Base-by-base conservation (phyloP, 2,113 vertebrate species). In the Odontophorus gujanensis region DNA sequence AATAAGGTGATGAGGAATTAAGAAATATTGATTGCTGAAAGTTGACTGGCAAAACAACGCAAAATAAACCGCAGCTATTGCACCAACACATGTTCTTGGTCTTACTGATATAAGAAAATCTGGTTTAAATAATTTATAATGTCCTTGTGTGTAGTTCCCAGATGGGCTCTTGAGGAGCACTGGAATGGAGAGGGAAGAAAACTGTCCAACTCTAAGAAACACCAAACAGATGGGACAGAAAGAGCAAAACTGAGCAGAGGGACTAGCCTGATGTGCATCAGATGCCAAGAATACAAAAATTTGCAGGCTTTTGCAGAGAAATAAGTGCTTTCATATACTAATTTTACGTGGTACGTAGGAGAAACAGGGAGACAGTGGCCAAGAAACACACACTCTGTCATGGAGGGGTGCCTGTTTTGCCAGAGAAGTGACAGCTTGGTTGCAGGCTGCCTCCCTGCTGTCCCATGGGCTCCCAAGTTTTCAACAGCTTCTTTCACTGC, bases 21-120 rank as follows among this genome's bases (percentile, higher is more conserved):
- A 85, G 87, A 95, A 95, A 93, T 91, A 85, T 2, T 78, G 68
- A 75, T 88, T 83, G 76, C 58, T 95, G 93, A 92, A 95, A 97
- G 81, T 47, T 89, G 68, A 34, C 79, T 93, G 90, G 91, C 90
- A 93, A 95, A 76, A 48, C 68, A 47, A 91, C 47, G 40, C 79
- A 38, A 84, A 93, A 66, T 68, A 72, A 94, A 96, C 82, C 94
- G 86, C 93, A 89, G 8, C 42, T 87, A 89, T 96, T 95, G 32
- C 82, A 88, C 16, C 76, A 92, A 51, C 82, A 78, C n/a, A 26
- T 83, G 85, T 94, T 92, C 57, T 91, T 38, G 17, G 65, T 36
- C 38, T 92, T 83, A 87, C 6, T 72, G 82, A 81, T 95, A 81
- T 2, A 14, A 68, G 30, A 21, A 95, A 87, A 92, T 5, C 87